Base-by-base conservation (phyloP, 2,113 vertebrate species). In the Thamnophis sirtalis region DNA sequence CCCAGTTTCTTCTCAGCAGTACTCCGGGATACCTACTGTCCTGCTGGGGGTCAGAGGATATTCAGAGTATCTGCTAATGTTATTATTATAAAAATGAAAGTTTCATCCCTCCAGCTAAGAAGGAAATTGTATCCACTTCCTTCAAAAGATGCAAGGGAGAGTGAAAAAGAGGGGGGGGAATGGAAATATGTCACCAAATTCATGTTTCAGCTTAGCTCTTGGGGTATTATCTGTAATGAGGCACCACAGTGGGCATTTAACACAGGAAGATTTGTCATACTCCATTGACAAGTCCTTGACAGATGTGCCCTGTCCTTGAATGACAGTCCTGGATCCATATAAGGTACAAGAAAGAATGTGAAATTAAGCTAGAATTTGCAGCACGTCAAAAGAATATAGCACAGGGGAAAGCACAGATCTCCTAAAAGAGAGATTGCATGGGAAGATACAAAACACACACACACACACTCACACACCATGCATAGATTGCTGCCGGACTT, bases 251-350 rank as follows among this genome's bases (percentile, higher is more conserved):
- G 0, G 21, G 90, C 93, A 94, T 88, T 91, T 94, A 97, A 95
- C 92, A 94, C 94, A 93, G 92, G 90, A 8, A 2, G n/a, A 5
- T 87, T 96, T 97, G 95, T 93, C 96, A 94, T 26, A 8, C 93
- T 95, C 95, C 95, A 95, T 96, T 97, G 95, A 73, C 84, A 89
- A 91, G 90, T 28, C 90, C 95, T 93, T 96, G 93, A 96, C 94
- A 91, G 95, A 92, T 96, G 94, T 93, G 93, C 85, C 24, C 0
- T 92, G 93, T 89, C 90, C 91, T 90, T 56, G 92, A 89, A 93
- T 95, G 96, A 95, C 0, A 11, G 88, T 90, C n/a, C 48, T 94
- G 91, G 95, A 94, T 19, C 11, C 91, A 7, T 92, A 93, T 96
- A 91, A 93, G 91, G 92, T 93, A 24, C 0, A 0, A 63, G 92